Evolutionary conservation across 2,797 vertebrate species (phyloP), one percentile per base, ranked within the genome.

Genomic region (Stomatorhinus walkeri): DNA sequence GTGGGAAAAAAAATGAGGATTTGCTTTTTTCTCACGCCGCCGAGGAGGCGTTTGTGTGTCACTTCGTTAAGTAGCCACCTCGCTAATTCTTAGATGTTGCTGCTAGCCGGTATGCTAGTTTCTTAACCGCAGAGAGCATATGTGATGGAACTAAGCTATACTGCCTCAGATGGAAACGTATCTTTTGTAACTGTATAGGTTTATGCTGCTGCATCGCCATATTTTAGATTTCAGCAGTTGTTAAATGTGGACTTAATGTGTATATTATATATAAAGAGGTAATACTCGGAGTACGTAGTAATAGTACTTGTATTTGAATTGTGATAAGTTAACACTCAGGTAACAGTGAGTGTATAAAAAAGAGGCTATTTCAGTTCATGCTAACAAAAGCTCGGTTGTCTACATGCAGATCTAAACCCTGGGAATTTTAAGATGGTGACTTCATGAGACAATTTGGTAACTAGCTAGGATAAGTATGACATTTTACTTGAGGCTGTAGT

Each of bases 401-500:
- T 81, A 8, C 76, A 81, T 46, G 40, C 5, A 46, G 16, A 81
- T 46, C 40, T n/a, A 43, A 46, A 8, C 76, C 40, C 76, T 81
- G 40, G 40, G 2, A 22, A 46, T 43, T 43, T 81, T 46, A 81
- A 43, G 76, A 40, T n/a, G 76, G 14, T 46, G 76, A 22, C n/a
- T 81, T 81, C 76, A 46, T 22, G 76, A 46, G 19, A 46, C 76
- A 22, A 10, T 46, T 22, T 43, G 76, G 7, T 81, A 81, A 43
- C 76, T n/a, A 81, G 88, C 51, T 84, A 91, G 46, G 43, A 24
- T 90, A 91, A 49, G 91, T 88, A 61, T 56, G 43, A 19, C 40
- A 84, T 79, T 79, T 43, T 79, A 79, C 72, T 46, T 43, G 72
- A n/a, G 76, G 36, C 22, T 81, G 76, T 81, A 81, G 76, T 81